These are phyloP conservation scores for Whitmania pigra DNA, from an alignment of 1,140 invertebrate genomes.

Conservation along the genomic window DNA sequence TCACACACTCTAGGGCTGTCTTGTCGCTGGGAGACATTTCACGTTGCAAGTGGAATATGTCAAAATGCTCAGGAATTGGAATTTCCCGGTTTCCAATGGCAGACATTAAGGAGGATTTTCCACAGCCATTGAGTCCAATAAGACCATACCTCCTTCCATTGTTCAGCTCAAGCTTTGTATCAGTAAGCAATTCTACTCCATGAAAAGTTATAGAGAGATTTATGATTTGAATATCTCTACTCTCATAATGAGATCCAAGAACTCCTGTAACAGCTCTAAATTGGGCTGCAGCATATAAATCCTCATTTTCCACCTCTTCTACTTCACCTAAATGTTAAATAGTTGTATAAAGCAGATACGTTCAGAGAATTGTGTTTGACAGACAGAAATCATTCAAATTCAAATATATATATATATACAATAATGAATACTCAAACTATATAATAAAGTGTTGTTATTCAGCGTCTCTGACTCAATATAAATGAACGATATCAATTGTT, in stretches of 20 bases:
- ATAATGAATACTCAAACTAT: neutral
- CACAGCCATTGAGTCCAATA: conserved; percentile 88
- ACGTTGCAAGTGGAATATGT: conserved; percentile 90
- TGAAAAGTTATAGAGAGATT: conserved; percentile 97
- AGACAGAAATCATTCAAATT: neutral
- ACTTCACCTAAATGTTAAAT: neutral
- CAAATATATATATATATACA: neutral
- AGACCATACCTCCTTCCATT: conserved; percentile 90
- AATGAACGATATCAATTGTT: too few species aligned
- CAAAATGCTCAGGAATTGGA: conserved; percentile 87
- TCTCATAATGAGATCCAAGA: conserved; percentile 80
- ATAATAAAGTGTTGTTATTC: too few species aligned
- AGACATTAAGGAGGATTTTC: conserved; percentile 83
- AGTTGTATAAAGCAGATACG: neutral
- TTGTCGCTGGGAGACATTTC: conserved; percentile 89
- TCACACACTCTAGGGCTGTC: conserved; percentile 80
- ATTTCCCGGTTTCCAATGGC: conserved; percentile 84
- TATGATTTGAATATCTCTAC: conserved; percentile 88
- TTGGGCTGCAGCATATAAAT: conserved; percentile 78
- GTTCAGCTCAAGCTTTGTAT: conserved; percentile 90
- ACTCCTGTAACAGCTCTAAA: conserved; percentile 86
- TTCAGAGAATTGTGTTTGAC: neutral
- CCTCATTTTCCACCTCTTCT: conserved; percentile 57
- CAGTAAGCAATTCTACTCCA: conserved; percentile 83
- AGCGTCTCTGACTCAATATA: too few species aligned